Conservation (phyloP, 2,113 vertebrate genomes). For the Caloenas nicobarica region DNA sequence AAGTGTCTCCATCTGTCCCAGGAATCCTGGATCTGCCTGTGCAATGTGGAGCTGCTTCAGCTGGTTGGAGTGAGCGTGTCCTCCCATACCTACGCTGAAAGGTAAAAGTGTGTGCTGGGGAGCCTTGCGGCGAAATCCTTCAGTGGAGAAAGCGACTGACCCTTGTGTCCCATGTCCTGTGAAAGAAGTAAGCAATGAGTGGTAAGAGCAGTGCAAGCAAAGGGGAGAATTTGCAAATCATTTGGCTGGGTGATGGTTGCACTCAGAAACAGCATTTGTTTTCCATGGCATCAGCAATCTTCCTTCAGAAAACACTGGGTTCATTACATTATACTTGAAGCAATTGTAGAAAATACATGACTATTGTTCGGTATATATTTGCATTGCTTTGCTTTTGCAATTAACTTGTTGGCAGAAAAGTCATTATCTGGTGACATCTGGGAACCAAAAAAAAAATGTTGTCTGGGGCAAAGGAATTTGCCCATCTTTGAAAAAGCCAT, state of each 20-base stretch:
- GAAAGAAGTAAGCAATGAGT: neutral
- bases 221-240: neutral
- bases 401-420: slow-evolving; percentile 76
- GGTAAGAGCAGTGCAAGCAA: neutral
- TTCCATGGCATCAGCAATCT: neutral
- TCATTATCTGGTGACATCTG: slow-evolving; percentile 64
- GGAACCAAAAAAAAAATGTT: slow-evolving; percentile 33
- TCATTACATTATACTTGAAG: slow-evolving; percentile 61
- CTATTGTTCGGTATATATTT: slow-evolving; percentile 46
- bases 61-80: neutral
- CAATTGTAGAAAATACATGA: slow-evolving; percentile 32
- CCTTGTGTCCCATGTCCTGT: rapidly evolving
- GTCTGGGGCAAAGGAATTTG: slow-evolving; percentile 54
- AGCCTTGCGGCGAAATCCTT: neutral
- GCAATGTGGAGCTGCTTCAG: neutral
- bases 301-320: slow-evolving; percentile 5
- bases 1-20: neutral
- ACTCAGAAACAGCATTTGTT: neutral
- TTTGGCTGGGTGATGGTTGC: neutral
- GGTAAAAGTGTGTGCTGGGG: neutral
- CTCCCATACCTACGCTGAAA: neutral
- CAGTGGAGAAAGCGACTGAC: neutral
- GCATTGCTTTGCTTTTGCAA: slow-evolving; percentile 71
- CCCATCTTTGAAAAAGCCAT: slow-evolving; percentile 53
- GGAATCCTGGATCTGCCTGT: neutral